These are phyloP conservation scores for Wasmannia auropunctata DNA, from an alignment of 1,140 invertebrate species.

Conservation along the genomic window DNA sequence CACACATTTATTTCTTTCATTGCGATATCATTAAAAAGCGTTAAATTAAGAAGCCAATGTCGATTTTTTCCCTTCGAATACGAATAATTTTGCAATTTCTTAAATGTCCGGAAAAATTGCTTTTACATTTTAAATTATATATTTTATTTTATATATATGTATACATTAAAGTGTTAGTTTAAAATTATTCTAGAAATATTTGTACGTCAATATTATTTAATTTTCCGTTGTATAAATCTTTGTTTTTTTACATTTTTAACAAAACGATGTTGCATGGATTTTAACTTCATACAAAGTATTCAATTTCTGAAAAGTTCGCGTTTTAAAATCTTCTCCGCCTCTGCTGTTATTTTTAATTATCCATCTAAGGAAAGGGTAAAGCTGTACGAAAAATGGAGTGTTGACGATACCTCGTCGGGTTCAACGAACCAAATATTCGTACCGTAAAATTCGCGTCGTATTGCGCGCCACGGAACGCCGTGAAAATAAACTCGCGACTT, in stretches of 20 bases:
- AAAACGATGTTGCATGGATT: neutral
- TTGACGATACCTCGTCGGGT: neutral
- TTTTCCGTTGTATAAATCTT: neutral
- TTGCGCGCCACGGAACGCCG: conserved; percentile 56
- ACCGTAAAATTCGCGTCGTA: conserved; percentile 57
- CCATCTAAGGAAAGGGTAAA: neutral
- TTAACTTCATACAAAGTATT: neutral
- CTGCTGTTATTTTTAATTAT: neutral
- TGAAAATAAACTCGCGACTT: conserved; percentile 71
- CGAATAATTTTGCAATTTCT: neutral
- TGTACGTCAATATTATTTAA: neutral
- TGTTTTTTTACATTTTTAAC: neutral
- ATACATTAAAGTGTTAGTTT: neutral
- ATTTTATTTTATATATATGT: neutral
- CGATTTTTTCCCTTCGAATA: neutral
- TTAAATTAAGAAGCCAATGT: neutral
- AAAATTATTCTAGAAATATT: neutral
- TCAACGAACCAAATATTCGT: conserved; percentile 56
- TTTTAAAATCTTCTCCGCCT: neutral
- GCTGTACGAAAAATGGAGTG: neutral
- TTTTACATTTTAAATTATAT: neutral
- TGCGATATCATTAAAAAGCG: neutral
- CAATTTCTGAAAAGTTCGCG: neutral
- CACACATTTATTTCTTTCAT: neutral
- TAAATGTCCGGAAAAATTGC: neutral